These are phyloP conservation scores for Prionailurus viverrinus DNA, from an alignment of 2,113 vertebrate genomes.

Conservation along the genomic window DNA sequence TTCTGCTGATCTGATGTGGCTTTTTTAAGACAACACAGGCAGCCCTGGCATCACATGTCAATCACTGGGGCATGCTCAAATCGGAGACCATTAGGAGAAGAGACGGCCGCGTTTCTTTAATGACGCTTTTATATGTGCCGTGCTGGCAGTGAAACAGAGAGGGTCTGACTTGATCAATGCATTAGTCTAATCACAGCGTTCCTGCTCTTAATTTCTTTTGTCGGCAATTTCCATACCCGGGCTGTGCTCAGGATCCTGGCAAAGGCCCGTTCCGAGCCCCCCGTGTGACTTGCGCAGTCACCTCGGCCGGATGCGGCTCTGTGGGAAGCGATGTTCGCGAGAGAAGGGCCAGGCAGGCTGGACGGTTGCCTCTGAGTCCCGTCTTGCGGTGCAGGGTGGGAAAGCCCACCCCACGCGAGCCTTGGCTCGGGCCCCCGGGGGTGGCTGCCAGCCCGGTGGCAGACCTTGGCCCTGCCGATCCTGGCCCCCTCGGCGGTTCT, in stretches of 20 bases:
- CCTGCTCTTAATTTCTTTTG: conserved; percentile 92
- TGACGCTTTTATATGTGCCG: conserved; percentile 90
- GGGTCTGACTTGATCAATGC: conserved; percentile 92
- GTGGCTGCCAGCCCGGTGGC: conserved; percentile 44
- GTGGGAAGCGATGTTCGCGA: conserved; percentile 82
- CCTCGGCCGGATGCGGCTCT: conserved; percentile 82
- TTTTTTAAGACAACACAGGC: conserved; percentile 90
- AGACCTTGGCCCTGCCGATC: conserved; percentile 64
- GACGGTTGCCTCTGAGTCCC: background rate
- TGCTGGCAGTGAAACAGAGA: conserved; percentile 92
- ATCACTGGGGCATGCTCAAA: conserved; percentile 89
- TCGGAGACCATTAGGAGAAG: conserved; percentile 90
- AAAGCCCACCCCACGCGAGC: background rate
- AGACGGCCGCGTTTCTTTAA: conserved; percentile 91
- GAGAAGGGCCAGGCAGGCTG: conserved; percentile 77
- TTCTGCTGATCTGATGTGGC: conserved; percentile 91
- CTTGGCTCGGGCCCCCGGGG: conserved; percentile 50
- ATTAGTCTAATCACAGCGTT: conserved; percentile 90
- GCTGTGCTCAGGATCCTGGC: conserved; percentile 86
- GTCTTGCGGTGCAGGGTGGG: background rate
- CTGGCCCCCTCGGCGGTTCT: conserved; percentile 50
- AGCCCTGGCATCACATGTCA: conserved; percentile 90
- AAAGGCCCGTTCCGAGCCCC: conserved; percentile 84
- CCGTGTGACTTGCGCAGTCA: conserved; percentile 84
- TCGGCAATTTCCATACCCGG: conserved; percentile 89